phyloP scores from a whole-genome alignment of 2,113 vertebrate genomes.

The Oxyura jamaicensis region DNA sequence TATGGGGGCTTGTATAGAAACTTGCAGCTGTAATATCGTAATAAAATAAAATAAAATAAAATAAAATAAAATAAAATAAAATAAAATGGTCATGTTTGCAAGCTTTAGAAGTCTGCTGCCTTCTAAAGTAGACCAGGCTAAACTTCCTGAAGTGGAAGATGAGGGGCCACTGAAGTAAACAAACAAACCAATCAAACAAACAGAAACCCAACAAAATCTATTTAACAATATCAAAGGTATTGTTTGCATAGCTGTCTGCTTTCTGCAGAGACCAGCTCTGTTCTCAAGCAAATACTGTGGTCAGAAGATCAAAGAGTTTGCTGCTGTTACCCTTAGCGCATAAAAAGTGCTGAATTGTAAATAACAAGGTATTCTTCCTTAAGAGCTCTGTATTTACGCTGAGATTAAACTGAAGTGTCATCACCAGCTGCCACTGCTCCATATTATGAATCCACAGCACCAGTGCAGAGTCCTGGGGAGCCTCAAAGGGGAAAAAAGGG shows the following conservation, averaged over 20 bases:
- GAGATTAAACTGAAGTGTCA: conserved; percentile 15
- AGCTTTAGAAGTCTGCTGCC: background rate
- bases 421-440: background rate
- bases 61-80: background rate
- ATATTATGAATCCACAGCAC: background rate
- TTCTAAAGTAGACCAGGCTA: background rate
- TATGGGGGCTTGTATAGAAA: background rate
- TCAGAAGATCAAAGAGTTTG: background rate
- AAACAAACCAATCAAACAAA: background rate
- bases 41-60: background rate
- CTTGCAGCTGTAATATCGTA: background rate
- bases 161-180: background rate
- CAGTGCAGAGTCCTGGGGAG: background rate
- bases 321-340: background rate
- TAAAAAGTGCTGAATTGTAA: background rate
- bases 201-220: background rate
- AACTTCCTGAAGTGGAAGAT: background rate
- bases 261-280: background rate
- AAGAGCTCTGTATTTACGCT: background rate
- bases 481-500: background rate
- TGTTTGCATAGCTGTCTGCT: background rate
- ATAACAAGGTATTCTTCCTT: background rate
- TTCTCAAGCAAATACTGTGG: background rate
- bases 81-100: background rate
- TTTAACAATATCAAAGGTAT: background rate